These are phyloP conservation scores for Saccopteryx leptura DNA, from an alignment of 2,113 vertebrate genomes.

Conservation along the genomic window DNA sequence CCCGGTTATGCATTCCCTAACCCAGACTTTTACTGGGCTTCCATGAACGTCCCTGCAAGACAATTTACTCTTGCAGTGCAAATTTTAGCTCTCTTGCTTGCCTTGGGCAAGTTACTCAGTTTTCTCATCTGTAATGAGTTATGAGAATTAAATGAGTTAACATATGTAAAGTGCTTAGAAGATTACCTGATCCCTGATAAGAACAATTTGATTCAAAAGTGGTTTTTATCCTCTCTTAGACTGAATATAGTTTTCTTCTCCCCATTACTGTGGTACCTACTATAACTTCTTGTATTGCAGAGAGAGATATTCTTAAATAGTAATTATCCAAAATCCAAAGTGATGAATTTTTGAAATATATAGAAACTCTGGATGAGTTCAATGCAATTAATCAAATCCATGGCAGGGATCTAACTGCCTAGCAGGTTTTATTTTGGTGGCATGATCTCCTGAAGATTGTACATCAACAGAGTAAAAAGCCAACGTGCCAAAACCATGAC, in stretches of 20 bases:
- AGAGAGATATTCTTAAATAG: neutral
- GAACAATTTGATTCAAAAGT: neutral
- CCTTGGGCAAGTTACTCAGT: neutral
- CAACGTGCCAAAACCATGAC: neutral
- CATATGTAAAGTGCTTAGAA: neutral
- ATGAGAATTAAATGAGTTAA: neutral
- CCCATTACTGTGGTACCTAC: neutral
- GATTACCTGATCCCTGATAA: neutral
- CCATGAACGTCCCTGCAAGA: neutral
- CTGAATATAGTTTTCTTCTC: neutral
- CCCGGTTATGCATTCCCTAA: neutral
- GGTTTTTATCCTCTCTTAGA: neutral
- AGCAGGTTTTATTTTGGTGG: neutral
- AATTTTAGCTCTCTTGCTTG: neutral
- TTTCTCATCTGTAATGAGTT: neutral
- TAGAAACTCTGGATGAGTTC: neutral
- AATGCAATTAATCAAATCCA: neutral
- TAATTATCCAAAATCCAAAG: constrained; percentile 20
- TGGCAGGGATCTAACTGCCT: neutral
- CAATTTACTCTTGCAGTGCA: neutral
- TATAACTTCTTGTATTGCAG: neutral
- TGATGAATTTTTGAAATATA: neutral
- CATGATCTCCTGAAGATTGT: neutral
- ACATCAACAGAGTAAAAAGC: neutral
- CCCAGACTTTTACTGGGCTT: neutral